Conservation (phyloP, 2,797 vertebrate genomes). For the Lepilemur ruficaudatus region DNA sequence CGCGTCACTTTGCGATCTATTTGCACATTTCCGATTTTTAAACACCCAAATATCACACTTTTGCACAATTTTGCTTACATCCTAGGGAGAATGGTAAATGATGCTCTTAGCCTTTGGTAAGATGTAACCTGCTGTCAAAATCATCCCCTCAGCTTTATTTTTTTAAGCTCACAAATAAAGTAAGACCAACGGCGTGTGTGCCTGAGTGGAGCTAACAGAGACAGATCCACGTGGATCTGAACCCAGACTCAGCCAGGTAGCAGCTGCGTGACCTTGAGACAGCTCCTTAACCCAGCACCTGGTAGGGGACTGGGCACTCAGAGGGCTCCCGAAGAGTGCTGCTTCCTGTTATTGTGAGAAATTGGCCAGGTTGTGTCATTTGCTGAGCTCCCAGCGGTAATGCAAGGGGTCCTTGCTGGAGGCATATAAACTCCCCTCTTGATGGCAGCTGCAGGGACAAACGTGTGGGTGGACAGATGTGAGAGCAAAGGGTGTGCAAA, state of each 20-base stretch:
- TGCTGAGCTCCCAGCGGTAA: background rate
- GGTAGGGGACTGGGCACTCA: no score
- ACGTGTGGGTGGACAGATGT: background rate
- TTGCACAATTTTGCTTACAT: conserved; percentile 57
- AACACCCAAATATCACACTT: background rate
- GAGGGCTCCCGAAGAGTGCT: fast-evolving
- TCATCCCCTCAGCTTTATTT: conserved; percentile 55
- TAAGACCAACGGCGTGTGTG: background rate
- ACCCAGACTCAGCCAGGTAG: background rate
- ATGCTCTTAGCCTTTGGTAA: conserved; percentile 69
- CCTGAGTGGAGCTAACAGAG: background rate
- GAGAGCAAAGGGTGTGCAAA: background rate
- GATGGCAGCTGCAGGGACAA: fast-evolving
- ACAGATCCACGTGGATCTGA: background rate
- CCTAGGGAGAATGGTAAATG: conserved; percentile 72
- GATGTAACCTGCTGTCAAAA: conserved; percentile 77
- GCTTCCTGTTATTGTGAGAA: background rate
- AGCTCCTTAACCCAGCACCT: background rate
- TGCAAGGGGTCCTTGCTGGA: fast-evolving
- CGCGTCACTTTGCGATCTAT: background rate
- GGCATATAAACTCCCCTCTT: background rate
- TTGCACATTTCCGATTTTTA: conserved; percentile 3
- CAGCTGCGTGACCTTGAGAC: background rate
- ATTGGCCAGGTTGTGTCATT: fast-evolving
- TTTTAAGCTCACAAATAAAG: background rate